Evolutionary conservation across 2,888 invertebrate genomes (phyloP), one percentile per base, ranked within the genome.

Genomic region (Phlogophora meticulosa): DNA sequence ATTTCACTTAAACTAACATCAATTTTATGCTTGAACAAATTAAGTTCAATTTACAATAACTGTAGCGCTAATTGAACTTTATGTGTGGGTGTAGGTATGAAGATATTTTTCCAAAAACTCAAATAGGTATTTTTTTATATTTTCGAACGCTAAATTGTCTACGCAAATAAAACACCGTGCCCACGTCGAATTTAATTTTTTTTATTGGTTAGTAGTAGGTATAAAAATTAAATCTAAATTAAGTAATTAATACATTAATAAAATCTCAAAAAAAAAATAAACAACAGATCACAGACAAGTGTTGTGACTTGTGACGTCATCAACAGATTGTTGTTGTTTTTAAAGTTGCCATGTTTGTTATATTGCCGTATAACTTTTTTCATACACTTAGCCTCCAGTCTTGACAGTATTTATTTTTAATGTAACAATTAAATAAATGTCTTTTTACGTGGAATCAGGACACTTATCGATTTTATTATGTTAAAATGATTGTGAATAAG

Each of bases 251-350:
- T 64, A 56, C 32, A 69, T 38, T 58, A 59, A 69, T 70, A 72
- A 72, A 79, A 83, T 72, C 72, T 84, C 58, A 73, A 51, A 62
- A 43, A 78, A 76, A 81, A 62, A 43, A 78, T 75, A 81, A 77
- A 77, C 72, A 82, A 79, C 78, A 78, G 78, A 84, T 84, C 84
- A 82, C 84, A 84, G 76, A 70, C 67, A 57, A 40, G 49, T 61
- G 34, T 65, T 70, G 68, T 66, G 59, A 72, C 32, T 65, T 70
- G 68, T 66, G 59, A 72, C 32, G 55, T 58, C 43, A 45, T 66
- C 53, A 73, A 63, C 45, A 53, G 45, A 45, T 32, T 63, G 42
- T 71, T 71, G 58, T 61, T 60, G n/a, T 59, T 68, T 49, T 34
- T 74, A 32, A 28, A 28, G 5, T 28, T 28, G 28, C 28, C 28